Percentiles rank a stretch among this genome's conserved stretches.
phyloP scores from a whole-genome alignment of 2,113 vertebrate genomes.

The Datnioides undecimradiatus region DNA sequence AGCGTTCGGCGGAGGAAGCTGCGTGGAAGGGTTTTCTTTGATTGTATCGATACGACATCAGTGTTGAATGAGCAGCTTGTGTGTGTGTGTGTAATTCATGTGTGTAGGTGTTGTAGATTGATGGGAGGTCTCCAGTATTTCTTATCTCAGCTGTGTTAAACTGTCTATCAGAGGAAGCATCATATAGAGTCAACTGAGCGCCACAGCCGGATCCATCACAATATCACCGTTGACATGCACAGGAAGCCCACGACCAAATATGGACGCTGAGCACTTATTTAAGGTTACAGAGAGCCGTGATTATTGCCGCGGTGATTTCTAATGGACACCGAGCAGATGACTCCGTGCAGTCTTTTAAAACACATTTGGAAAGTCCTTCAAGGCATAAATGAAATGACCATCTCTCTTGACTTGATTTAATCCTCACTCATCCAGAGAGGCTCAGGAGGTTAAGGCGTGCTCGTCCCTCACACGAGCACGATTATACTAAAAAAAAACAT shows the following conservation, averaged over 20 bases:
- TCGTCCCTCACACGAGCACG: background rate
- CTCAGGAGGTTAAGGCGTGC: background rate
- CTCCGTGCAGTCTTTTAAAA: background rate
- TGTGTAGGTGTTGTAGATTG: background rate
- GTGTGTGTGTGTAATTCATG: conserved; percentile 10
- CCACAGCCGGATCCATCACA: conserved; percentile 6
- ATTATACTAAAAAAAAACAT: background rate
- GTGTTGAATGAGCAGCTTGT: background rate
- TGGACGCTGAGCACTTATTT: conserved; percentile 8
- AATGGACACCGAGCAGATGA: background rate
- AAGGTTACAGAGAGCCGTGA: background rate
- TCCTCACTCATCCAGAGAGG: conserved; percentile 3
- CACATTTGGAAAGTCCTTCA: conserved; percentile 4
- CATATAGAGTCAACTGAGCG: background rate
- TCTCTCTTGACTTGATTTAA: conserved; percentile 15
- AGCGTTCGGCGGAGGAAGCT: background rate
- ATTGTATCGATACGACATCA: conserved; percentile 20
- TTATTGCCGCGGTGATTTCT: background rate
- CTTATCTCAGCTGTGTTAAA: conserved; percentile 3
- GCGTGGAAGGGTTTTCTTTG: background rate
- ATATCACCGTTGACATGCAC: conserved; percentile 7
- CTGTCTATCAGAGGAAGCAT: background rate
- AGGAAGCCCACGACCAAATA: background rate
- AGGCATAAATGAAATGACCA: conserved; percentile 6
- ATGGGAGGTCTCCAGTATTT: background rate